Conservation (phyloP, 2,113 vertebrate genomes). For the Andinoacara biseriatus region DNA sequence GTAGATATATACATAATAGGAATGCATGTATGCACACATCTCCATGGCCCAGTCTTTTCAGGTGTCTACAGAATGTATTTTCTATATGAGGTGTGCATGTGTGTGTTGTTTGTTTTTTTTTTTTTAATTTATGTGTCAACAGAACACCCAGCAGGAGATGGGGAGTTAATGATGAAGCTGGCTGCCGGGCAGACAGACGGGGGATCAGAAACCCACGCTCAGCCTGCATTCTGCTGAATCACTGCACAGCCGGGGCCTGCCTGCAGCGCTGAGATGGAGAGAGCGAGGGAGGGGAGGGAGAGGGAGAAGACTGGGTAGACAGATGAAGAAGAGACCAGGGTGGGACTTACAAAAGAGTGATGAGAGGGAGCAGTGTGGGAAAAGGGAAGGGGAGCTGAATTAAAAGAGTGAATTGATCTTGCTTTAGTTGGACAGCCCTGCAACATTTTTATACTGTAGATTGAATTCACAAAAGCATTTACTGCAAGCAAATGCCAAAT, state of each 20-base stretch:
- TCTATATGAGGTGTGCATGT: neutral
- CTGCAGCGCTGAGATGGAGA: constrained; percentile 21
- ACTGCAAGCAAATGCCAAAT: neutral
- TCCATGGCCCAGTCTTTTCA: neutral
- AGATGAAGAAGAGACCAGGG: constrained; percentile 39
- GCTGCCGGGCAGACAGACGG: constrained; percentile 53
- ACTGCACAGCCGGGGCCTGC: constrained; percentile 63
- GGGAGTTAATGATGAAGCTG: constrained; percentile 53
- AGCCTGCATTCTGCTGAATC: constrained; percentile 77
- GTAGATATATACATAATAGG: neutral
- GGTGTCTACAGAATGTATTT: neutral
- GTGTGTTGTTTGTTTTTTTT: neutral
- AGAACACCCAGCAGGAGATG: constrained; percentile 38
- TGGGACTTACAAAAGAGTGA: constrained; percentile 31
- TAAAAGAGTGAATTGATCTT: neutral
- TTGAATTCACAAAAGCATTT: neutral
- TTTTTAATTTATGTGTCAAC: constrained; percentile 21
- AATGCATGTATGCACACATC: neutral
- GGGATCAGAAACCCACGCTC: constrained; percentile 58
- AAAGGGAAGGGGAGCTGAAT: constrained; percentile 11
- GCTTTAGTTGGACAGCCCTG: neutral
- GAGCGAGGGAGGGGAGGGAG: neutral
- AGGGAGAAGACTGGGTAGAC: neutral
- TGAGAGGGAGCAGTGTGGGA: constrained; percentile 45
- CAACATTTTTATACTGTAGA: neutral